These are phyloP conservation scores for Apaloderma vittatum DNA, from an alignment of 2,113 vertebrate species.

Conservation along the genomic window DNA sequence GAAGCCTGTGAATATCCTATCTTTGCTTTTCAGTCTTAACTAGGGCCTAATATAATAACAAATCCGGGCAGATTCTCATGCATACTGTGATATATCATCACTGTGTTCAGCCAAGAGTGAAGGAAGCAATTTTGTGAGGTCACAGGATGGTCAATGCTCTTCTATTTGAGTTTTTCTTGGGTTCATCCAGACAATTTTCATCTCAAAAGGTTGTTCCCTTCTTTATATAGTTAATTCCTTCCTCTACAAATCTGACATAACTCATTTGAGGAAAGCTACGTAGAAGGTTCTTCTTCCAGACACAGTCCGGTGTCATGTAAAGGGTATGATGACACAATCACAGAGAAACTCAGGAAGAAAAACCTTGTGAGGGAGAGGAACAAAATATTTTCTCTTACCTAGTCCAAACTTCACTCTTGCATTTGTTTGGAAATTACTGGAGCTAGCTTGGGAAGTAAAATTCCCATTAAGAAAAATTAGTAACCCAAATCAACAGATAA, in stretches of 20 bases:
- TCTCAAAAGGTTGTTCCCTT: conserved; percentile 56
- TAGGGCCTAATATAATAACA: conserved; percentile 20
- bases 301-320: not conserved
- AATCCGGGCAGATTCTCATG: not conserved
- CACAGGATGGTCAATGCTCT: conserved; percentile 48
- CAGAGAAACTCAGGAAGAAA: not conserved
- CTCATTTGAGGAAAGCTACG: conserved; percentile 28
- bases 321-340: not conserved
- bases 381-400: not conserved
- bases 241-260: conserved; percentile 51
- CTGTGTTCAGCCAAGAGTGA: conserved; percentile 63
- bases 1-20: not conserved
- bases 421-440: not conserved
- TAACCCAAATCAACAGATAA: not conserved
- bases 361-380: not conserved
- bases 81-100: conserved; percentile 42
- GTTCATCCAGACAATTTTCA: conserved; percentile 59
- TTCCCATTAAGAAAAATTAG: not conserved
- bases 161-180: conserved; percentile 51
- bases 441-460: not conserved
- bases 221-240: conserved; percentile 60
- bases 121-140: conserved; percentile 70
- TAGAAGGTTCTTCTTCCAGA: not conserved
- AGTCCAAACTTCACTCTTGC: not conserved
- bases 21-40: conserved; percentile 25